Conservation (phyloP, 2,888 invertebrate species). For the Frankliniella fusca region DNA sequence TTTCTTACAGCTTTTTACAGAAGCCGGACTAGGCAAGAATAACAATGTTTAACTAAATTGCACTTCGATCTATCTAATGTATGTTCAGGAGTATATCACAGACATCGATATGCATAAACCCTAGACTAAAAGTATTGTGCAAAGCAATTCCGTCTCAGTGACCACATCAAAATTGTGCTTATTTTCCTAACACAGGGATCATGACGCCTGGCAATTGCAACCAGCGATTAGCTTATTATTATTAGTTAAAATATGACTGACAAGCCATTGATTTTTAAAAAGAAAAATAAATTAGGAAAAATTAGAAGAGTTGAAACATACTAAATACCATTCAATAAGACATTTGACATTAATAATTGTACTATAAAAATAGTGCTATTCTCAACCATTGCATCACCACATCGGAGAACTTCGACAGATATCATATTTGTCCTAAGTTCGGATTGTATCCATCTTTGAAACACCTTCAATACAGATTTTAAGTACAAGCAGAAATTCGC, state of each 20-base stretch:
- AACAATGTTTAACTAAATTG: background rate
- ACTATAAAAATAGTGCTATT: background rate
- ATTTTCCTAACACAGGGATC: background rate
- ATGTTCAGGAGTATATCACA: background rate
- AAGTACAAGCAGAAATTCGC: background rate
- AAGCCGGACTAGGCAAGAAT: constrained; percentile 2
- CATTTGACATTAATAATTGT: background rate
- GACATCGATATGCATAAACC: constrained; percentile 8
- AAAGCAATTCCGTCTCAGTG: background rate
- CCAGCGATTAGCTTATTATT: background rate
- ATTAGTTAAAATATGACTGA: background rate
- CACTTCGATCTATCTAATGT: background rate
- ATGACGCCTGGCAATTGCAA: background rate
- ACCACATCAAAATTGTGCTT: background rate
- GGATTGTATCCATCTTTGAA: background rate
- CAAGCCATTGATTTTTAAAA: background rate
- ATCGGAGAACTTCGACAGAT: background rate
- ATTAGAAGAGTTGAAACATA: background rate
- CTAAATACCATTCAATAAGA: background rate
- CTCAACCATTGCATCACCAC: background rate
- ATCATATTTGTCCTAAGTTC: background rate
- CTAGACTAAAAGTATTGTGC: background rate
- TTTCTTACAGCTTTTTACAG: background rate
- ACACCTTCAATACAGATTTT: background rate
- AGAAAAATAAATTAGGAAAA: background rate